Evolutionary conservation across 2,113 vertebrate genomes (phyloP), one percentile per base, ranked within the genome.

Genomic region (Tragulus kanchil): DNA sequence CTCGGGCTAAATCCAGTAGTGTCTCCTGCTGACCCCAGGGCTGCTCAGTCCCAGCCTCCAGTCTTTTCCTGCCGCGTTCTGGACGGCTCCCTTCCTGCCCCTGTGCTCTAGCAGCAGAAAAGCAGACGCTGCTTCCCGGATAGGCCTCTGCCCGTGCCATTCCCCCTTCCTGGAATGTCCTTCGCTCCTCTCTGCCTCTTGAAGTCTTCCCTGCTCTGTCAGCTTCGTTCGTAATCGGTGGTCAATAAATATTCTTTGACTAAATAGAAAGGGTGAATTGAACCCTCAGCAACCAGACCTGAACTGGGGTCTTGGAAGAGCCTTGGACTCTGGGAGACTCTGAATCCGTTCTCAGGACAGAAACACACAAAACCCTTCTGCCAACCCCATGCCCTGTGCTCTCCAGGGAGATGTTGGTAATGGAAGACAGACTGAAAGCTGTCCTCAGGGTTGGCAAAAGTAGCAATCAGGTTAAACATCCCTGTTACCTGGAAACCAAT

Each of bases 91-190:
- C 31, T 19, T 12, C 64, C 5, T 1, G 52, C 19, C 61, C 79
- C 42, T 6, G 11, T 8, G 82, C 23, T 14, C 42, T 12, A 58
- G 87, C 17, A 16, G 1, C 58, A 5, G 8, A n/a, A 11, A 54
- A 21, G 54, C 25, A 64, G 52, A 36, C 0, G 1, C 0, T 1
- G 0, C 58, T 36, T 11, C 14, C 25, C 5, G 13, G 67, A 14
- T 3, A 61, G 28, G 13, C 59, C 58, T 93, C 26, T 42, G 62
- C n/a, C 28, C 21, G 0, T 4, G 31, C 75, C 11, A 48, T 9
- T 54, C 50, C 78, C 64, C 48, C 4, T 54, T 75, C 25, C 77
- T 25, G 21, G 28, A 54, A 73, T 1, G 58, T 21, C 36, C 42
- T 65, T 59, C 91, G 59, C 25, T 56, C 19, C 5, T 45, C 36